phyloP scores from a whole-genome alignment of 2,797 vertebrate genomes.

The Dryobates pubescens region DNA sequence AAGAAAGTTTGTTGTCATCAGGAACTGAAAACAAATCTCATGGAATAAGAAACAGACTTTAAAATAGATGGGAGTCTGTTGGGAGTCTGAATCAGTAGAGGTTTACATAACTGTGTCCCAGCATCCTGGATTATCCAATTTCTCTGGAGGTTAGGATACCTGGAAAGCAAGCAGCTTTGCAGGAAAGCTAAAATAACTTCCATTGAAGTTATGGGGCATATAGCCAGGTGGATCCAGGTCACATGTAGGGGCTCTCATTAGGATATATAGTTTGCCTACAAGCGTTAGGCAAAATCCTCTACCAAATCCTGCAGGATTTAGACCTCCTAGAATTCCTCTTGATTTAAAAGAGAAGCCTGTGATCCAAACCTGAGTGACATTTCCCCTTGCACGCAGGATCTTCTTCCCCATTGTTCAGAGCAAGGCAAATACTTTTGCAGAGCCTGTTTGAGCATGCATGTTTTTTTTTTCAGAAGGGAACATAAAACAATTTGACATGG shows the following conservation, averaged over 20 bases:
- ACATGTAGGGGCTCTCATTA: not conserved
- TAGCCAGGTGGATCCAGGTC: not conserved
- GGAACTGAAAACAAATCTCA: constrained; percentile 41
- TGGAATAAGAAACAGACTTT: constrained; percentile 9
- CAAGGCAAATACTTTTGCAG: constrained; percentile 52
- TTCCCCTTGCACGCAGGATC: not conserved
- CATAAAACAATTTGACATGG: constrained; percentile 26
- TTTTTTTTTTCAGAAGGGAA: constrained; percentile 34
- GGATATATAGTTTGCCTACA: not conserved
- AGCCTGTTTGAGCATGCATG: constrained; percentile 49
- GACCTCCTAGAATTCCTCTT: not conserved
- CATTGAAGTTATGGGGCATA: not conserved
- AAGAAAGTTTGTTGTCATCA: constrained; percentile 48
- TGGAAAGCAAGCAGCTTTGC: not conserved
- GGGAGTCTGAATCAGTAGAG: not conserved
- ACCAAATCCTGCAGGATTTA: not conserved
- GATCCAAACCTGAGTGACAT: not conserved
- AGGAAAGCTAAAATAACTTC: not conserved
- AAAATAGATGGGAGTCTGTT: not conserved
- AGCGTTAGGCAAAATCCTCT: not conserved
- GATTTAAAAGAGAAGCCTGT: not conserved
- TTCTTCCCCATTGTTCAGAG: constrained; percentile 41
- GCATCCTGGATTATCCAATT: not conserved
- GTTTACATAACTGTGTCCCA: not conserved
- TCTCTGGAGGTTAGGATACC: not conserved